Percentiles rank a stretch among this genome's conserved stretches.
Conservation (phyloP, 2,888 invertebrate genomes). For the Graphium colonna region DNA sequence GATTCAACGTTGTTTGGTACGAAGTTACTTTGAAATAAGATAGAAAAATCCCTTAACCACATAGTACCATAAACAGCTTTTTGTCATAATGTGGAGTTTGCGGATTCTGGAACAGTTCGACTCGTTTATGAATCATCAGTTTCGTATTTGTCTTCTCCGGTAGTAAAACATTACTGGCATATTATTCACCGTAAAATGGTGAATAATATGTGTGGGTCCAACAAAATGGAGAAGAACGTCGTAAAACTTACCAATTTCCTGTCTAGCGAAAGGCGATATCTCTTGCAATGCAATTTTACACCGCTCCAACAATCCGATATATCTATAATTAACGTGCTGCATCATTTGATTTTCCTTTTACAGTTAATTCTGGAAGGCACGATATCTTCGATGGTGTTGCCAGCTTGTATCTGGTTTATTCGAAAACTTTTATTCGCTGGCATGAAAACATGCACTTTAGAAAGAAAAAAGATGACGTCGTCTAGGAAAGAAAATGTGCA, state of each 20-base stretch:
- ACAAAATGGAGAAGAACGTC: not conserved
- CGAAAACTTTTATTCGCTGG: too few relatives aligned
- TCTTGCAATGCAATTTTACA: not conserved
- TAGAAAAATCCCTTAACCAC: too few relatives aligned
- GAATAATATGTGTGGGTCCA: not conserved
- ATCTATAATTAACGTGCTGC: conserved; percentile 12
- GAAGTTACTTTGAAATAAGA: too few relatives aligned
- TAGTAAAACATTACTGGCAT: not conserved
- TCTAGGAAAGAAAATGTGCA: too few relatives aligned
- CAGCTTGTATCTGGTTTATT: not conserved
- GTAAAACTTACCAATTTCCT: not conserved
- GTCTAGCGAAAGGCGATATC: not conserved
- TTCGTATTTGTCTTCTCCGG: not conserved
- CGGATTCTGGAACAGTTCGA: too few relatives aligned
- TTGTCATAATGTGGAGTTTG: too few relatives aligned
- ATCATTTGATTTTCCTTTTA: conserved; percentile 21
- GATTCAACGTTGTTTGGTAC: too few relatives aligned
- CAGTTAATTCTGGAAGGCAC: conserved; percentile 23
- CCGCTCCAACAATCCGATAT: not conserved
- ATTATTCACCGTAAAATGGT: not conserved
- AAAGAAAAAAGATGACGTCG: too few relatives aligned
- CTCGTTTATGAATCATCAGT: too few relatives aligned
- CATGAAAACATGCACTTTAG: too few relatives aligned
- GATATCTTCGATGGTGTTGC: conserved; percentile 11
- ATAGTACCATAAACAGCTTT: too few relatives aligned